Evolutionary conservation across 2,113 vertebrate genomes (phyloP), one percentile per base, ranked within the genome.

Genomic region (Archocentrus centrarchus): DNA sequence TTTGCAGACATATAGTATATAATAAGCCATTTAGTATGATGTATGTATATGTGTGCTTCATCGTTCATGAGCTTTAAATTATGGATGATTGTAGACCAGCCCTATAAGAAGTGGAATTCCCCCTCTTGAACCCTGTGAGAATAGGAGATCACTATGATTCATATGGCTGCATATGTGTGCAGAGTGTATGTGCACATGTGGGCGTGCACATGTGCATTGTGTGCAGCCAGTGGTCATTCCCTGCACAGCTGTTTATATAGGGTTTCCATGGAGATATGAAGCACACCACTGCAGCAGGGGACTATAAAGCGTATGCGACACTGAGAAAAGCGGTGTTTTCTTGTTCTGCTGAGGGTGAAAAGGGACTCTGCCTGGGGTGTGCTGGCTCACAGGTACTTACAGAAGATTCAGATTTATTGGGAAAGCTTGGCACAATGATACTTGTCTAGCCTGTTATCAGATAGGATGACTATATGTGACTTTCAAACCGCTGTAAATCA

Each of bases 91-190:
- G 60, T 80, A 79, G 81, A 76, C 11, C 81, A 88, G 63, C 68
- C 24, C 77, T 87, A 18, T 70, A 77, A 75, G 55, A 83, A 76
- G 79, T 85, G 94, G 94, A 94, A 94, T 88, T 91, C 87, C 94
- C 94, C 93, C 6, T 92, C 83, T 84, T 89, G 80, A 89, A 89
- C 79, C 82, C 77, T 20, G 58, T 79, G 73, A 85, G 82, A 86
- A 63, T 63, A 83, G 73, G 75, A 68, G 62, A 86, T 90, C 64
- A 30, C 77, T 32, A 7, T 83, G 84, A 82, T 90, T 91, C 82
- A 83, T 90, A 55, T 62, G 77, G 55, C 76, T 80, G 59, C 9
- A 75, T 80, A 81, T 82, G 73, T 81, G 77, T 87, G 59, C 47
- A 53, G 18, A 13, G 57, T 53, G 80, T 64, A 55, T 53, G 57